phyloP scores from a whole-genome alignment of 2,113 vertebrate genomes.

The Procavia capensis region DNA sequence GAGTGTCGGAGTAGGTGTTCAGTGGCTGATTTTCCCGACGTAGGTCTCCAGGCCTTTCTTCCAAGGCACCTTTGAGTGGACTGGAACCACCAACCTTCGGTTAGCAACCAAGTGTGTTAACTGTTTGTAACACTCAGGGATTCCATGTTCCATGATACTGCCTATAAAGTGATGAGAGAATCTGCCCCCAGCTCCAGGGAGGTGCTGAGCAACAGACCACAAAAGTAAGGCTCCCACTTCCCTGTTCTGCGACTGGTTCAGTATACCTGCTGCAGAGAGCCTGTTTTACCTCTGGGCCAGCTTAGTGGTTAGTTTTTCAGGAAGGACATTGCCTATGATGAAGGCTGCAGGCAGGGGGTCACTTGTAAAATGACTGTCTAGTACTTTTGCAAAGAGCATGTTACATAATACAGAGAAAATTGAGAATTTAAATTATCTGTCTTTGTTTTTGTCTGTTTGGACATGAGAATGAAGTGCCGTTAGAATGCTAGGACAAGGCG shows the following conservation, averaged over 20 bases:
- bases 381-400: background rate
- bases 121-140: too few species aligned
- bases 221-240: background rate
- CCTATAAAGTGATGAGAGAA: background rate
- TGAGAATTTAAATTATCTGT: background rate
- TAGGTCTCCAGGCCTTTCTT: too few species aligned
- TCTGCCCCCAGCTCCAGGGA: background rate
- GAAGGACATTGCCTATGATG: background rate
- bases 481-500: background rate
- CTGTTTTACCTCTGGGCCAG: background rate
- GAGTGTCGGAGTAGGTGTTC: too few species aligned
- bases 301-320: background rate
- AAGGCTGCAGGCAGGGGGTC: background rate
- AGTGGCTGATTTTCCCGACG: too few species aligned
- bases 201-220: background rate
- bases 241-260: background rate
- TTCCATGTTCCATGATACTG: too few species aligned
- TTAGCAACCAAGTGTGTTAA: too few species aligned
- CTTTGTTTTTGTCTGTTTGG: background rate
- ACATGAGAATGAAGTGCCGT: background rate
- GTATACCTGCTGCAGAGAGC: rapidly evolving
- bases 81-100: too few species aligned
- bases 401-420: background rate
- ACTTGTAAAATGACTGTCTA: background rate
- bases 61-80: too few species aligned